A percentile compares a stretch with the other conserved stretches of the same genome.
These are phyloP conservation scores for Zelleria hepariella DNA, from an alignment of 2,888 invertebrate genomes.

Conservation along the genomic window DNA sequence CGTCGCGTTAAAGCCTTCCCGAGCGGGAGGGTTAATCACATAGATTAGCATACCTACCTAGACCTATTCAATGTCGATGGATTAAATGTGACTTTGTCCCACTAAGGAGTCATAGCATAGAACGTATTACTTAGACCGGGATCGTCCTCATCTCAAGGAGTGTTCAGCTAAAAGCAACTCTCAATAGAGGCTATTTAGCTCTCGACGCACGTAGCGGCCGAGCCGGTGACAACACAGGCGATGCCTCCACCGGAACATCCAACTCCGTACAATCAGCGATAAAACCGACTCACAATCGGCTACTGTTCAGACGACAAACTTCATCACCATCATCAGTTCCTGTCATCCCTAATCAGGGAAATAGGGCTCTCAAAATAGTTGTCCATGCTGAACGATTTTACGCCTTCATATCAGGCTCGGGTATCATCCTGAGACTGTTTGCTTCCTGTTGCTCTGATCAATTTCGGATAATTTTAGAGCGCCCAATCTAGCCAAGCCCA, in stretches of 20 bases:
- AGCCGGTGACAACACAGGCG: conserved; percentile 35
- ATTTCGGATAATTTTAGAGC: no score
- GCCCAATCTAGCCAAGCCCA: no score
- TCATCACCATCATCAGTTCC: no score
- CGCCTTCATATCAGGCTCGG: no score
- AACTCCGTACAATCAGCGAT: background rate
- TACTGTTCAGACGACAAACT: no score
- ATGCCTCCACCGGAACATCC: conserved; percentile 33
- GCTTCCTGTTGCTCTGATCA: no score
- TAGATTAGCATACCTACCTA: background rate
- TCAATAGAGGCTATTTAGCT: conserved; percentile 39
- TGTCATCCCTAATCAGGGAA: no score
- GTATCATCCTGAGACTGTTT: no score
- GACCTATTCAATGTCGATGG: background rate
- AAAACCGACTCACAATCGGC: background rate
- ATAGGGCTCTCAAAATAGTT: no score
- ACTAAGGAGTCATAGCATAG: background rate
- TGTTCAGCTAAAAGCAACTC: conserved; percentile 30
- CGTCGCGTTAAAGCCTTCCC: no score
- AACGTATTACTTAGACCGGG: conserved; percentile 7
- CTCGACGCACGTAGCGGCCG: conserved; percentile 41
- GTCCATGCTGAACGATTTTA: no score
- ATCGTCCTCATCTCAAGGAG: conserved; percentile 37
- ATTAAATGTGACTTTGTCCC: background rate
- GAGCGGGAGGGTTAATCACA: no score